Percentiles rank a stretch among this genome's conserved stretches.
These are phyloP conservation scores for Chlorops oryzae DNA, from an alignment of 1,140 invertebrate genomes.

Conservation along the genomic window DNA sequence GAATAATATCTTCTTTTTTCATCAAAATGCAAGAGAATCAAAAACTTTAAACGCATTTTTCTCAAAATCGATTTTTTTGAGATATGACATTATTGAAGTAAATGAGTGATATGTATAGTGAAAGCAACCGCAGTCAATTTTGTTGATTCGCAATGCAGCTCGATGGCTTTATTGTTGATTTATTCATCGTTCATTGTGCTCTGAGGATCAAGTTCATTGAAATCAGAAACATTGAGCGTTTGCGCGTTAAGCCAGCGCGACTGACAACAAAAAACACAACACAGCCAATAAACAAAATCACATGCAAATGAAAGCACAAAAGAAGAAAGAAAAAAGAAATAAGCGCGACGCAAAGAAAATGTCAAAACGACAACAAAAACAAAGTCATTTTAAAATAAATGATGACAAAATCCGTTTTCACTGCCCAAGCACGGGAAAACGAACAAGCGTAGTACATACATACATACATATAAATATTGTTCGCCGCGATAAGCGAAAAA, in stretches of 20 bases:
- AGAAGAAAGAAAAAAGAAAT: not conserved
- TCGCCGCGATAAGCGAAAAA: no score
- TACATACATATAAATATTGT: constrained; percentile 7
- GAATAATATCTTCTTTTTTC: no score
- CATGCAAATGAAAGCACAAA: constrained; percentile 1
- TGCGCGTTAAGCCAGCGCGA: no score
- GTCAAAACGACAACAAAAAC: constrained; percentile 5
- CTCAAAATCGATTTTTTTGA: no score
- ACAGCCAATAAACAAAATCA: not conserved
- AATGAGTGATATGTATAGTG: no score
- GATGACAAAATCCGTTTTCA: constrained; percentile 40
- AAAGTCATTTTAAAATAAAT: constrained; percentile 38
- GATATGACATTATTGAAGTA: no score
- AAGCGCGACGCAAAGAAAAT: not conserved
- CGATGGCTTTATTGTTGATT: no score
- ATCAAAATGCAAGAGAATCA: no score
- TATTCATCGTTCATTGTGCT: no score
- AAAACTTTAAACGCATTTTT: no score
- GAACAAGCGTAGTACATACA: constrained; percentile 18
- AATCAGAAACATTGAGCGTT: not conserved
- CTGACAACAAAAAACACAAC: not conserved
- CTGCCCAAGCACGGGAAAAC: constrained; percentile 20
- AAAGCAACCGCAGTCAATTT: no score
- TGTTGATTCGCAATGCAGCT: no score
- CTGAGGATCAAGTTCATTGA: constrained; percentile 11